A percentile compares a stretch with the other conserved stretches of the same genome.
phyloP scores from a whole-genome alignment of 2,113 vertebrate species.

The Zonotrichia leucophrys region DNA sequence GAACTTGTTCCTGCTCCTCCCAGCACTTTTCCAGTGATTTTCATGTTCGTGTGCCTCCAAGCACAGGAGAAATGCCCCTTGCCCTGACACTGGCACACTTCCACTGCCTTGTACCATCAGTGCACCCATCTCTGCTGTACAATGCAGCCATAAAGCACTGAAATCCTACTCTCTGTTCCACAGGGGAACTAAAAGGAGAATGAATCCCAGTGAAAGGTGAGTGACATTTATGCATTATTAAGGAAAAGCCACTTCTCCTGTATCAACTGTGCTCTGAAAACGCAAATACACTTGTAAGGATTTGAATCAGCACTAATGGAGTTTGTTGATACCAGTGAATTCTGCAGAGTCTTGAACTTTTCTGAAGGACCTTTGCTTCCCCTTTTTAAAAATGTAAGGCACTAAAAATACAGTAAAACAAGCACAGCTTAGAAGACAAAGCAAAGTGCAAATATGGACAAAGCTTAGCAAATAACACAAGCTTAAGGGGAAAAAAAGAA shows the following conservation, averaged over 20 bases:
- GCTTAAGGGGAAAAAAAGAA: background rate
- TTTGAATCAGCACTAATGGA: constrained; percentile 30
- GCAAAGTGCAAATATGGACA: constrained; percentile 23
- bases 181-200: background rate
- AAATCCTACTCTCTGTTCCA: background rate
- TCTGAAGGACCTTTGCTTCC: constrained; percentile 24
- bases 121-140: background rate
- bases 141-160: background rate
- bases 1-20: background rate
- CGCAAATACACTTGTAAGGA: background rate
- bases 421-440: background rate
- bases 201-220: constrained; percentile 14
- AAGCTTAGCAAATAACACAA: constrained; percentile 18
- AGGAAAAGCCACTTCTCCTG: background rate
- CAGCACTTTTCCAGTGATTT: background rate
- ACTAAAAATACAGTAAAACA: background rate
- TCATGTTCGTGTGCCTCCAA: background rate
- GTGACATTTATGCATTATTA: constrained; percentile 54
- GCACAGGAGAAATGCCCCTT: background rate
- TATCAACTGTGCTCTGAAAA: constrained; percentile 18
- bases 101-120: background rate
- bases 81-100: background rate
- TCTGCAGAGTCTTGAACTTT: constrained; percentile 59
- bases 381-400: constrained; percentile 41
- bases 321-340: constrained; percentile 36